Percentiles rank a stretch among this genome's conserved stretches.
Evolutionary conservation across 2,113 vertebrate genomes (phyloP).

Genomic region (Hypocryptadius cinnamomeus): DNA sequence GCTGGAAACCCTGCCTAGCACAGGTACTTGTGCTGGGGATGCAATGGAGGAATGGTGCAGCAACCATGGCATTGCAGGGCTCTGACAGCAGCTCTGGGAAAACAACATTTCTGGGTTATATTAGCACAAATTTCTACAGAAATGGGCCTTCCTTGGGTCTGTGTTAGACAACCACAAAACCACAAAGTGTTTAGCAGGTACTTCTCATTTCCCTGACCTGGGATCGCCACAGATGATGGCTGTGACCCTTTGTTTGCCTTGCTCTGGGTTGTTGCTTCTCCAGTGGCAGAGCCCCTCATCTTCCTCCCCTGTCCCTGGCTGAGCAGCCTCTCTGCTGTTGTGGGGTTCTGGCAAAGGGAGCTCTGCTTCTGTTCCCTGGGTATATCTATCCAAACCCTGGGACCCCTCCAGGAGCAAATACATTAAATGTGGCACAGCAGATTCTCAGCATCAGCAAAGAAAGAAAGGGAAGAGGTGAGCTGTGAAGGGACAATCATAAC

Average conservation of each 20-base stretch:
- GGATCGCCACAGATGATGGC: not conserved
- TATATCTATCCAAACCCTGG: not conserved
- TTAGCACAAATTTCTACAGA: too few species aligned
- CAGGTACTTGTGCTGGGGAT: not conserved
- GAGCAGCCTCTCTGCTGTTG: not conserved
- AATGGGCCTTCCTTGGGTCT: not conserved
- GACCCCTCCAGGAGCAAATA: not conserved
- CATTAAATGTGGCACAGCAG: not conserved
- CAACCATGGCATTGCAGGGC: not conserved
- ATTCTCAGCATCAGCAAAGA: accelerated
- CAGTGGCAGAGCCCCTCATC: not conserved
- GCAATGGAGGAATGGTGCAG: not conserved
- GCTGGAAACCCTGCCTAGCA: not conserved
- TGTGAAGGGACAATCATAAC: not conserved
- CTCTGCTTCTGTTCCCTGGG: not conserved
- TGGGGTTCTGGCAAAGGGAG: accelerated
- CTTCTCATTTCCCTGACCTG: not conserved
- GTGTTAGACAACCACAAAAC: not conserved
- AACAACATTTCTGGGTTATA: not conserved
- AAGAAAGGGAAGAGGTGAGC: not conserved
- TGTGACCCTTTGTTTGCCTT: not conserved
- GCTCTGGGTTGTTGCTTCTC: not conserved
- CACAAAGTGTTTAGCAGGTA: not conserved
- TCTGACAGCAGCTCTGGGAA: not conserved
- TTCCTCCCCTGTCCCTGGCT: not conserved